phyloP scores from a whole-genome alignment of 2,113 vertebrate genomes.

The Rhinolophus ferrumequinum region DNA sequence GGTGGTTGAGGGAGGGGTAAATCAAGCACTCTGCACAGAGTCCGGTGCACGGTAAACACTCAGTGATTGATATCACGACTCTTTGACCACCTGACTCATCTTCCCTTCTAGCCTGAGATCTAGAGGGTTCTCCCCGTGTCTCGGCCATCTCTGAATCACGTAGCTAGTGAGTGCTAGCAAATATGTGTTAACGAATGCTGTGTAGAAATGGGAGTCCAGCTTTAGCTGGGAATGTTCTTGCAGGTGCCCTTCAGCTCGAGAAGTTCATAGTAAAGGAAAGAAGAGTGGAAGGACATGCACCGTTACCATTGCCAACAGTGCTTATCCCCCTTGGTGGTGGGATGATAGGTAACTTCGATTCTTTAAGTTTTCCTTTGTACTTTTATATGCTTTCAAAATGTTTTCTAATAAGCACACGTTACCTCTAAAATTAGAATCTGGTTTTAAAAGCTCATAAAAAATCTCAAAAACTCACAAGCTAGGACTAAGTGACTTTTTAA shows the following conservation, averaged over 20 bases:
- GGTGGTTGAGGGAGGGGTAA: background rate
- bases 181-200: rapidly evolving
- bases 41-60: rapidly evolving
- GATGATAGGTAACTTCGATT: background rate
- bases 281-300: background rate
- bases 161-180: background rate
- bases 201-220: background rate
- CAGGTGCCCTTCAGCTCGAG: background rate
- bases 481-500: constrained; percentile 19
- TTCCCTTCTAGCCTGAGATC: background rate
- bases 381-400: constrained; percentile 32
- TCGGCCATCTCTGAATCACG: background rate
- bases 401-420: background rate
- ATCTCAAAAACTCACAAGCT: constrained; percentile 18
- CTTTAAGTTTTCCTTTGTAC: background rate
- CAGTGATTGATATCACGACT: background rate
- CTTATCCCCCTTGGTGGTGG: background rate
- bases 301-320: background rate
- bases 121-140: background rate
- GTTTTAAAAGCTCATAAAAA: constrained; percentile 18
- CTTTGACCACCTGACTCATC: background rate
- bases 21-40: background rate
- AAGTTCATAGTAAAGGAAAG: background rate
- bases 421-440: constrained; percentile 25
- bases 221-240: background rate